Conservation (phyloP, 2,888 invertebrate species). For the Acleris literana region DNA sequence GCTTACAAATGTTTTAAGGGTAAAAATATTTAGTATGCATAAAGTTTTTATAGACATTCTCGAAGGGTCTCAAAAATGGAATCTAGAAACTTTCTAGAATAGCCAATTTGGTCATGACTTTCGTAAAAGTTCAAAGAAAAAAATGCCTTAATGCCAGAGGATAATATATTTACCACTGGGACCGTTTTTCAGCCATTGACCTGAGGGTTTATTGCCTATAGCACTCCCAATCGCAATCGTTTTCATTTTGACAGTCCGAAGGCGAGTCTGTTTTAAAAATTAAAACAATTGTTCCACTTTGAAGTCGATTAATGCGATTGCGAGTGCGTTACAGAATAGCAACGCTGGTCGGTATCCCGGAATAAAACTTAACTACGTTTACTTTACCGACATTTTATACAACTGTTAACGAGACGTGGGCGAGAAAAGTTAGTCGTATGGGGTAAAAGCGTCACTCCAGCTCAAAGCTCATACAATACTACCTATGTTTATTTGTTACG, state of each 20-base stretch:
- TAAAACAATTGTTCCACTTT: too few relatives aligned
- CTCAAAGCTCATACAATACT: too few relatives aligned
- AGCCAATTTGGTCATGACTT: conserved; percentile 1
- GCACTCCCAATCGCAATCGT: too few relatives aligned
- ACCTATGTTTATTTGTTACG: too few relatives aligned
- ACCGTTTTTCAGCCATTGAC: conserved; percentile 16
- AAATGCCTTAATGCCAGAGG: neutral
- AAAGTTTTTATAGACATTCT: conserved; percentile 20
- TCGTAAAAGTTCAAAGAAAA: too few relatives aligned
- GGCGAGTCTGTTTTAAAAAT: too few relatives aligned
- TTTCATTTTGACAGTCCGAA: too few relatives aligned
- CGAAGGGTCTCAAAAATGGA: conserved; percentile 12
- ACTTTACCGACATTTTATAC: conserved; percentile 16
- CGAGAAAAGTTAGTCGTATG: conserved; percentile 1
- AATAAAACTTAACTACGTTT: conserved; percentile 10
- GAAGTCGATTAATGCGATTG: too few relatives aligned
- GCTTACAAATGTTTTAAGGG: too few relatives aligned
- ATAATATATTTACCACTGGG: conserved; percentile 12
- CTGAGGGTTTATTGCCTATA: too few relatives aligned
- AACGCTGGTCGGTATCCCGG: conserved; percentile 6
- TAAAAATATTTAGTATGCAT: conserved; percentile 8
- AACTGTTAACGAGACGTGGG: conserved; percentile 27
- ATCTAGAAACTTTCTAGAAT: conserved; percentile 25
- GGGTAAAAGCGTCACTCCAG: neutral
- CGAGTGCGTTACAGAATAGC: too few relatives aligned